Percentiles rank a stretch among this genome's conserved stretches.
These are phyloP conservation scores for Crenuchus spilurus DNA, from an alignment of 2,797 vertebrate genomes.

Conservation along the genomic window DNA sequence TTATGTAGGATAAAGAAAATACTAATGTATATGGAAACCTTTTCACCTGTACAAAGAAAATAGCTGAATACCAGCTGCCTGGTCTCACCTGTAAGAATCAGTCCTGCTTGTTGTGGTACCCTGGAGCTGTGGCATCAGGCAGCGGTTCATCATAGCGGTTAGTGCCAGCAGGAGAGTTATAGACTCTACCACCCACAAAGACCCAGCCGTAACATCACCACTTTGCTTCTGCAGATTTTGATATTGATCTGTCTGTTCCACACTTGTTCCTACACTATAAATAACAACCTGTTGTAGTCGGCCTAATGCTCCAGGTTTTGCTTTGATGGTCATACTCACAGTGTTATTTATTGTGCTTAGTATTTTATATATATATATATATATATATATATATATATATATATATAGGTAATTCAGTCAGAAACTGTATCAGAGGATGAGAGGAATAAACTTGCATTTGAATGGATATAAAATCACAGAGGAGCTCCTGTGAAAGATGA, in stretches of 20 bases:
- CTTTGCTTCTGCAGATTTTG: neutral
- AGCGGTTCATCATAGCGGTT: neutral
- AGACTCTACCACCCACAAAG: neutral
- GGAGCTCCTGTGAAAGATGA: no score
- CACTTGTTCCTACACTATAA: neutral
- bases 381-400: no score
- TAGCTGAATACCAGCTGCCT: neutral
- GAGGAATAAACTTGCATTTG: no score
- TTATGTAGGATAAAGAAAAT: no score
- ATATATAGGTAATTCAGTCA: no score
- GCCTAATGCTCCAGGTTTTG: neutral
- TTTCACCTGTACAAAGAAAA: neutral
- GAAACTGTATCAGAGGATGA: no score
- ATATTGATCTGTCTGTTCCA: constrained; percentile 3
- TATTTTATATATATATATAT: no score
- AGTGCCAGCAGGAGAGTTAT: neutral
- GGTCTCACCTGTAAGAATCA: neutral
- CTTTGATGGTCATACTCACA: neutral
- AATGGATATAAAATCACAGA: no score
- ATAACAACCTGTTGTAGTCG: neutral
- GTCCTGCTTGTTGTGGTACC: neutral
- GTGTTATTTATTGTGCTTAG: neutral
- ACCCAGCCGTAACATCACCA: neutral
- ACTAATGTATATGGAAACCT: no score
- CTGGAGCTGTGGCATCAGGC: neutral